These are phyloP conservation scores for Drosophila pseudotakahashii DNA, from an alignment of 2,888 invertebrate species.

Conservation along the genomic window DNA sequence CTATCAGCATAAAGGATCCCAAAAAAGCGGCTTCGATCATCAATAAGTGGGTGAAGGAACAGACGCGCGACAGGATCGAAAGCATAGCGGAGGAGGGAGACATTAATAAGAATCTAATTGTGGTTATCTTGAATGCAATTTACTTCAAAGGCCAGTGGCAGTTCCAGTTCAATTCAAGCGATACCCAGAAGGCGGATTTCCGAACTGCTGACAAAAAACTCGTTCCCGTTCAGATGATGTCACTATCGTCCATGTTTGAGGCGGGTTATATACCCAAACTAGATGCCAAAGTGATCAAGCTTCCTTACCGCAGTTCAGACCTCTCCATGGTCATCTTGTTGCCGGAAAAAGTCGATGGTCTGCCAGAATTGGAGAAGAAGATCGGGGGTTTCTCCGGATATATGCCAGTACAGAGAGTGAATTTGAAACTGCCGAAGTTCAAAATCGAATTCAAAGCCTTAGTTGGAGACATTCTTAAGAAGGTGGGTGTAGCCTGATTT, in stretches of 20 bases:
- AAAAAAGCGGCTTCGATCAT: background rate
- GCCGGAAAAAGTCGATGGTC: background rate
- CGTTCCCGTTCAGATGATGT: background rate
- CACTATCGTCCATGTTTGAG: fast-evolving
- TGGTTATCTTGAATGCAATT: slow-evolving; percentile 1
- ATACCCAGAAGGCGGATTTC: background rate
- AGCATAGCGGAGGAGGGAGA: too few species aligned
- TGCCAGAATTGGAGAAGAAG: slow-evolving; percentile 2
- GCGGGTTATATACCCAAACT: background rate
- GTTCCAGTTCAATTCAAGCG: fast-evolving
- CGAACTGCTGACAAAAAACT: fast-evolving
- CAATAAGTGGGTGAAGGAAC: slow-evolving; percentile 3
- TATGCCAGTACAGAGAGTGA: slow-evolving; percentile 3
- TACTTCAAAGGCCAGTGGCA: slow-evolving; percentile 14
- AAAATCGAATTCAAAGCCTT: slow-evolving; percentile 73
- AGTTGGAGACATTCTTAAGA: background rate
- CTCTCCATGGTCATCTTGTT: slow-evolving; percentile 10
- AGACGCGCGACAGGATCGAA: slow-evolving; percentile 3
- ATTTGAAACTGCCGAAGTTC: slow-evolving; percentile 90
- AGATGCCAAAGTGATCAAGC: background rate
- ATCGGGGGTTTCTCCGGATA: background rate
- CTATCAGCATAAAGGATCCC: background rate
- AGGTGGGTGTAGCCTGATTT: too few species aligned
- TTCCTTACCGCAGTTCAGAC: slow-evolving; percentile 1
- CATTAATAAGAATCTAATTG: too few species aligned